phyloP scores from a whole-genome alignment of 2,113 vertebrate genomes.

The Gorilla gorilla region DNA sequence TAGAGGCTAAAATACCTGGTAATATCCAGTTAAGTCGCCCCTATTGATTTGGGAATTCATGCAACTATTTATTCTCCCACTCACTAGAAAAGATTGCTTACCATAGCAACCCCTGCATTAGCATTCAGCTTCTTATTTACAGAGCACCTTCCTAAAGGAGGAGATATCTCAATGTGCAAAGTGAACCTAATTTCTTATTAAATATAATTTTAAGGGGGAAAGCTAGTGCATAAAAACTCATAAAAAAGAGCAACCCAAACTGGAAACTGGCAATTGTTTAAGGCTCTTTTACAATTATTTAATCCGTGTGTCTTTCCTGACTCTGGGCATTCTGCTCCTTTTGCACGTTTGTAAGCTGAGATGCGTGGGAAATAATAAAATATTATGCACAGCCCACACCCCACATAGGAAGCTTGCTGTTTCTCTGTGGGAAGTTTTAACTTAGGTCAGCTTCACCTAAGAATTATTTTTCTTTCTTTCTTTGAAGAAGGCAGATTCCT shows the following conservation, averaged over 20 bases:
- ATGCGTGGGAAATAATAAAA: neutral
- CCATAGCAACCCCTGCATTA: slow-evolving; percentile 73
- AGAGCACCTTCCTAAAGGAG: slow-evolving; percentile 65
- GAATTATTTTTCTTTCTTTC: slow-evolving; percentile 35
- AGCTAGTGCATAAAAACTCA: slow-evolving; percentile 18
- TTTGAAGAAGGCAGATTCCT: slow-evolving; percentile 41
- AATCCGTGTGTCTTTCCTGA: neutral
- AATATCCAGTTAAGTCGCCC: slow-evolving; percentile 23
- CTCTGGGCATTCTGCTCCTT: slow-evolving; percentile 43
- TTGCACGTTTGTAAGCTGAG: slow-evolving; percentile 36
- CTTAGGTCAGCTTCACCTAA: slow-evolving; percentile 28
- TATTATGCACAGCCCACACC: neutral
- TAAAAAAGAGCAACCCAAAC: slow-evolving; percentile 26
- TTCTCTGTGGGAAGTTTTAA: neutral
- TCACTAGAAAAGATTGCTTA: slow-evolving; percentile 70
- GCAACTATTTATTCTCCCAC: slow-evolving; percentile 66
- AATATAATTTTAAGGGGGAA: neutral
- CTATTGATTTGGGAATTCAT: slow-evolving; percentile 69
- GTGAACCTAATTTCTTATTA: slow-evolving; percentile 33
- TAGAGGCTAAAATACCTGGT: slow-evolving; percentile 58
- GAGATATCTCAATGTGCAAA: neutral
- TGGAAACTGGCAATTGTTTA: neutral
- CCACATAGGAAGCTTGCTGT: neutral
- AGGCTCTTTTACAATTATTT: slow-evolving; percentile 38
- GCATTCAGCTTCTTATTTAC: slow-evolving; percentile 56